Evolutionary conservation across 92 coral and sea anemone genomes (phyloP), one percentile per base, ranked within the genome.

Genomic region (Bergia sp.): DNA sequence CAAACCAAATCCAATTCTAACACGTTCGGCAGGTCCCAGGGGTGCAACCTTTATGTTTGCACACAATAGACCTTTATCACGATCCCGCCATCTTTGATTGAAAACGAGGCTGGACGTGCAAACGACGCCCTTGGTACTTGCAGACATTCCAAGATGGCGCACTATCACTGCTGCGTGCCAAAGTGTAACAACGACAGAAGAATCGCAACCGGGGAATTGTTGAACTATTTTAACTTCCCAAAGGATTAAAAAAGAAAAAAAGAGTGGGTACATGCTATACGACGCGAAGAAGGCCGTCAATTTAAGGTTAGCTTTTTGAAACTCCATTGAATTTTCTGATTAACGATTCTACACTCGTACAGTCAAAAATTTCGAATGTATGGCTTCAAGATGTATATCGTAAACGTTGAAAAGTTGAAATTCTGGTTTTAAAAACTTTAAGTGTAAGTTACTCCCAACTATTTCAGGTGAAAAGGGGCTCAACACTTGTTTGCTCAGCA

Each of bases 71-170:
- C 80, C 80, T 76, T 76, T 76, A 1, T 85, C 89, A 73, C 50
- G 88, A 67, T 73, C 40, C 88, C 81, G 72, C 88, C 88, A 85
- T 85, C 49, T 37, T 85, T 81, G 88, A 85, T 85, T 73, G 71
- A 71, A 85, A 72, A 85, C 81, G 81, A 85, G 88, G 81, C 88
- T 85, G 76, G 88, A 78, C 89, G 89, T 86, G 89, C 89, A 86
- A n/a, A n/a, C n/a, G n/a, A n/a, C n/a, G n/a, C n/a, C n/a, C n/a
- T n/a, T n/a, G 41, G 57, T 67, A 78, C 89, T 78, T 86, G 80
- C 89, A 86, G 76, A 78, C 53, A 55, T 85, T 85, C 88, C 88
- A 73, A 85, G 88, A 85, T 85, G 82, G 89, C 74, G 82, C 89
- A 86, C 53, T 86, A 86, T 72, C 82, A 86, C 58, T 86, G 82